Evolutionary conservation across 1,140 invertebrate species (phyloP).

Genomic region (Neodiprion virginianus): DNA sequence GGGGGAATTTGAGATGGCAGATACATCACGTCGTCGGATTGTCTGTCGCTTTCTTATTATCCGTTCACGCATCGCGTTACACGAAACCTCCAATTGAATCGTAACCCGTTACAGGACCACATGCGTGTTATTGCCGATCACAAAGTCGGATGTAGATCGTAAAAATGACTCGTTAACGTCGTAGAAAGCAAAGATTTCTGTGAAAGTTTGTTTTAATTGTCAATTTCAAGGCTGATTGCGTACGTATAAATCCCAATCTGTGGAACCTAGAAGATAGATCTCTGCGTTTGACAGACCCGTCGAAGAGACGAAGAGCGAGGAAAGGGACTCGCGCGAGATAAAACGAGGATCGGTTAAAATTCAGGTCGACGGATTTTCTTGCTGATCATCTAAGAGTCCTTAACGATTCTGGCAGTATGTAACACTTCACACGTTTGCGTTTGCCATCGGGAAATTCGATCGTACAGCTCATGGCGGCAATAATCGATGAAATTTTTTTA

Average conservation of each 20-base stretch:
- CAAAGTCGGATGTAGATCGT: too few species aligned
- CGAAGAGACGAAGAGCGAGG: background rate
- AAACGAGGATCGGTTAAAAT: background rate
- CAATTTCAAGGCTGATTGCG: background rate
- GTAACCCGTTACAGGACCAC: too few species aligned
- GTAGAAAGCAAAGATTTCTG: background rate
- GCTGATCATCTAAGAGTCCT: too few species aligned
- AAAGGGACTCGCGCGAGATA: background rate
- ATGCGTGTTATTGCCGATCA: too few species aligned
- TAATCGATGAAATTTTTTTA: background rate
- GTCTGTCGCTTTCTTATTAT: too few species aligned
- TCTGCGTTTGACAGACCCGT: background rate
- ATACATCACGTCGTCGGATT: too few species aligned
- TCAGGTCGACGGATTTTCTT: too few species aligned
- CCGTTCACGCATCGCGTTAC: background rate
- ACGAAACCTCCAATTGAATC: background rate
- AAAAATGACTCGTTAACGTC: too few species aligned
- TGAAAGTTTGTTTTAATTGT: conserved; percentile 4
- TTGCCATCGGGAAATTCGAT: too few species aligned
- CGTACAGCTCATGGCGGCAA: background rate
- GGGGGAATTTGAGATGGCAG: too few species aligned
- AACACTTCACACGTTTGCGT: too few species aligned
- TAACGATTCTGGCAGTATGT: too few species aligned
- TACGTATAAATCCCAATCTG: background rate
- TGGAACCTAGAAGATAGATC: background rate